These are phyloP conservation scores for Drosophila macrospina DNA, from an alignment of 2,888 invertebrate genomes.

Conservation along the genomic window DNA sequence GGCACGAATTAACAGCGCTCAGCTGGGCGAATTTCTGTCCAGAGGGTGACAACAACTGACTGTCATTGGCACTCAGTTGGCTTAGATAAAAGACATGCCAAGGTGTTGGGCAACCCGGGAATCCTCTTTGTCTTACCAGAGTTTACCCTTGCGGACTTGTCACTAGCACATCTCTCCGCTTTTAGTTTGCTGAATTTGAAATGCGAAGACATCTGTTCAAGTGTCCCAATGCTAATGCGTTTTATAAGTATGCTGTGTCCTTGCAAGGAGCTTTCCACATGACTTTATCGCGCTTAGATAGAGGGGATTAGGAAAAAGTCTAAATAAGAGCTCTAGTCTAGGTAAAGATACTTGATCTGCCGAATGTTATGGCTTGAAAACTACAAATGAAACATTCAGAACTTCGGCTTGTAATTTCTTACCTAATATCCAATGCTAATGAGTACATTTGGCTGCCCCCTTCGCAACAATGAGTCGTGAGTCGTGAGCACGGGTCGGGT, in stretches of 20 bases:
- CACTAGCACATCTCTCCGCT: conserved; percentile 57
- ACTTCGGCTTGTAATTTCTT: conserved; percentile 61
- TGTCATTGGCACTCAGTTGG: conserved; percentile 67
- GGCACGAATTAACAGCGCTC: conserved; percentile 63
- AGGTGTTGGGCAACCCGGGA: conserved; percentile 58
- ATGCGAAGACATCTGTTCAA: conserved; percentile 85
- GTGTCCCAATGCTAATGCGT: conserved; percentile 79
- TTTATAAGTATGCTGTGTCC: conserved; percentile 27
- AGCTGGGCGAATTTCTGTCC: conserved; percentile 74
- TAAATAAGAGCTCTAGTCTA: too few species aligned
- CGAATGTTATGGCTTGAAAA: background rate
- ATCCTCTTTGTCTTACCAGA: conserved; percentile 58
- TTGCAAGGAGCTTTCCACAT: conserved; percentile 9
- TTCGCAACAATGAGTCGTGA: conserved; percentile 17
- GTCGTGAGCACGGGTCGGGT: conserved; percentile 22
- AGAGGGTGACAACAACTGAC: conserved; percentile 68
- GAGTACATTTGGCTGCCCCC: conserved; percentile 59
- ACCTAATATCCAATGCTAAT: conserved; percentile 68
- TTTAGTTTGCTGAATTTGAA: conserved; percentile 85
- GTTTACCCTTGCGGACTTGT: conserved; percentile 48
- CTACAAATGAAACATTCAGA: conserved; percentile 9
- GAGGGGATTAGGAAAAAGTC: conserved; percentile 36
- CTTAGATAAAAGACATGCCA: conserved; percentile 28
- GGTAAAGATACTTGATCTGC: too few species aligned
- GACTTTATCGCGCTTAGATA: conserved; percentile 28